phyloP scores from a whole-genome alignment of 2,113 vertebrate species.

The Silurus asotus region DNA sequence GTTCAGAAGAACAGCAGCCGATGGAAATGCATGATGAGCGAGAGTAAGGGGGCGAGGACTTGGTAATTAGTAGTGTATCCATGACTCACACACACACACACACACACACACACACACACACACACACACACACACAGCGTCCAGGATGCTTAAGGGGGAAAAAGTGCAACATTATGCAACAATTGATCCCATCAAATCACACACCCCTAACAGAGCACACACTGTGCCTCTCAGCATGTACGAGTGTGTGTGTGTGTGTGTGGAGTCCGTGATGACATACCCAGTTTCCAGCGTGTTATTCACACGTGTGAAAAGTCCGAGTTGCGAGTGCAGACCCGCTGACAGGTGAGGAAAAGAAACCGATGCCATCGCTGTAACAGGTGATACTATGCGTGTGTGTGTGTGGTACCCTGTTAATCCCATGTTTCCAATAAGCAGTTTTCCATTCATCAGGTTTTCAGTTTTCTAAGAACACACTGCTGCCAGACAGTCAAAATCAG shows the following conservation, averaged over 20 bases:
- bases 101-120: background rate
- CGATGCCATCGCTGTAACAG: background rate
- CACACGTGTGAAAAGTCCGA: background rate
- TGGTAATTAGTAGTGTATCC: background rate
- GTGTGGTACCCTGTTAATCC: background rate
- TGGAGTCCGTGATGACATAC: background rate
- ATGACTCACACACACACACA: background rate
- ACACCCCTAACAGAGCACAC: background rate
- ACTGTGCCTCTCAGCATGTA: no score
- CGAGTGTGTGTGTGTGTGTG: background rate
- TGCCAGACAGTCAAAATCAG: background rate
- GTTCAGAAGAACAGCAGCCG: conserved; percentile 14
- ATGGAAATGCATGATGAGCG: conserved; percentile 6
- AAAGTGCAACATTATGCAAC: background rate
- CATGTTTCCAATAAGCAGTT: background rate
- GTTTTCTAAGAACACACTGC: background rate
- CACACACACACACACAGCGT: background rate
- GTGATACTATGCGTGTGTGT: background rate
- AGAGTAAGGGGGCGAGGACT: background rate
- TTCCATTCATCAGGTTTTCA: background rate
- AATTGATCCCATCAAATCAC: background rate
- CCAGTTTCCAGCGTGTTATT: conserved; percentile 7
- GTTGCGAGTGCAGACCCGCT: conserved; percentile 2
- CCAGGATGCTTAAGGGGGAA: background rate
- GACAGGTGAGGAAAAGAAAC: conserved; percentile 32